A percentile compares a stretch with the other conserved stretches of the same genome.
phyloP scores from a whole-genome alignment of 1,140 invertebrate species.

The Trichoplusia ni region DNA sequence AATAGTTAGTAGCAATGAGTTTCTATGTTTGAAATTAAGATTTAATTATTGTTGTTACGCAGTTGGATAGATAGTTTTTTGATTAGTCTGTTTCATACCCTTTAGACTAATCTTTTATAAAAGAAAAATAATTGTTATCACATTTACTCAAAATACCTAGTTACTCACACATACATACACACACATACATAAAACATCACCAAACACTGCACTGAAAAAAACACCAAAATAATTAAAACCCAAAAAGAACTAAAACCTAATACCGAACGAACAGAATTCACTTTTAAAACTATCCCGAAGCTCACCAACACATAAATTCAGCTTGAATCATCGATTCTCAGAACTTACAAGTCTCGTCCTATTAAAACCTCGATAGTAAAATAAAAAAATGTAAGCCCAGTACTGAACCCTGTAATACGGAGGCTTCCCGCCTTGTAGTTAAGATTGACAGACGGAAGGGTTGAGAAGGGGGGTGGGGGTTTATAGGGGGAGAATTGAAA shows the following conservation, averaged over 20 bases:
- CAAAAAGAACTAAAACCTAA: neutral
- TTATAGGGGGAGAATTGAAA: constrained; percentile 71
- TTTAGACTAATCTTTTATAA: too few relatives aligned
- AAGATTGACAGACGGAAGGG: constrained; percentile 80
- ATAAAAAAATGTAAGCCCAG: constrained; percentile 70
- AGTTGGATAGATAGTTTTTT: too few relatives aligned
- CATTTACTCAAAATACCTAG: too few relatives aligned
- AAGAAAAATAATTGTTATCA: too few relatives aligned
- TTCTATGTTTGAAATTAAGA: too few relatives aligned
- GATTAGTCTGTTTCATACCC: too few relatives aligned
- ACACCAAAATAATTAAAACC: neutral
- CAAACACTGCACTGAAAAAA: constrained; percentile 1
- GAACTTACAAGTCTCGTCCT: constrained; percentile 62
- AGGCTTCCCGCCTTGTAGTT: constrained; percentile 72
- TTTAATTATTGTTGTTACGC: too few relatives aligned
- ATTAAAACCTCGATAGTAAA: constrained; percentile 65
- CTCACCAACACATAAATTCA: constrained; percentile 26
- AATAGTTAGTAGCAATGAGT: too few relatives aligned
- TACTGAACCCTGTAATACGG: constrained; percentile 68
- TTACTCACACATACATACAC: too few relatives aligned
- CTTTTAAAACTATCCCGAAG: constrained; percentile 42
- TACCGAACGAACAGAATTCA: constrained; percentile 24
- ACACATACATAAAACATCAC: neutral
- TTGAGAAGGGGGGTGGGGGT: constrained; percentile 60
- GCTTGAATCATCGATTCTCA: constrained; percentile 65